These are phyloP conservation scores for Trisateles emortualis DNA, from an alignment of 2,888 invertebrate species.

Conservation along the genomic window DNA sequence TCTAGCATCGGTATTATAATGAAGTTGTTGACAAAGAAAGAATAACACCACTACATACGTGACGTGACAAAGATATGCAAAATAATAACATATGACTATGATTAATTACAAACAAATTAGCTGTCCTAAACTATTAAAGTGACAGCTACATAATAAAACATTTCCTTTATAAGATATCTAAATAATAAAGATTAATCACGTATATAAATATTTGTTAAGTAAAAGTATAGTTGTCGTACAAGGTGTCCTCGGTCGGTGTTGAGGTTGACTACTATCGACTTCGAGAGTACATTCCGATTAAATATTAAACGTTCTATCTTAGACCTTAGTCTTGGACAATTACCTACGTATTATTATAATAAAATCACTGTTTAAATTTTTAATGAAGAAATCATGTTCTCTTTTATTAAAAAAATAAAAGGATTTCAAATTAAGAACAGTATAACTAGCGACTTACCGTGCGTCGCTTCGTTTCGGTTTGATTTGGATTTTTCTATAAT, in stretches of 20 bases:
- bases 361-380: not conserved
- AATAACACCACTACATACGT: too few relatives aligned
- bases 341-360: not conserved
- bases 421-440: too few relatives aligned
- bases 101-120: constrained; percentile 6
- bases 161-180: constrained; percentile 9
- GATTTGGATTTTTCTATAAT: too few relatives aligned
- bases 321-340: constrained; percentile 10
- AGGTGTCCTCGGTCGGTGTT: constrained; percentile 72
- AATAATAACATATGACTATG: not conserved
- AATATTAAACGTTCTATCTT: not conserved
- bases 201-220: constrained; percentile 41
- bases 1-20: too few relatives aligned
- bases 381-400: not conserved
- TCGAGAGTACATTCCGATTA: constrained; percentile 65
- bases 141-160: constrained; percentile 7
- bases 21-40: too few relatives aligned
- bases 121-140: not conserved
- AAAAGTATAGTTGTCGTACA: constrained; percentile 66
- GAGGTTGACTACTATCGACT: constrained; percentile 82
- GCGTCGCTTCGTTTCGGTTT: too few relatives aligned
- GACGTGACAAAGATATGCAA: too few relatives aligned
- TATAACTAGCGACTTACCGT: too few relatives aligned
- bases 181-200: constrained; percentile 16
- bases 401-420: too few relatives aligned